phyloP scores from a whole-genome alignment of 2,888 invertebrate genomes.

The Epinotia ramella region DNA sequence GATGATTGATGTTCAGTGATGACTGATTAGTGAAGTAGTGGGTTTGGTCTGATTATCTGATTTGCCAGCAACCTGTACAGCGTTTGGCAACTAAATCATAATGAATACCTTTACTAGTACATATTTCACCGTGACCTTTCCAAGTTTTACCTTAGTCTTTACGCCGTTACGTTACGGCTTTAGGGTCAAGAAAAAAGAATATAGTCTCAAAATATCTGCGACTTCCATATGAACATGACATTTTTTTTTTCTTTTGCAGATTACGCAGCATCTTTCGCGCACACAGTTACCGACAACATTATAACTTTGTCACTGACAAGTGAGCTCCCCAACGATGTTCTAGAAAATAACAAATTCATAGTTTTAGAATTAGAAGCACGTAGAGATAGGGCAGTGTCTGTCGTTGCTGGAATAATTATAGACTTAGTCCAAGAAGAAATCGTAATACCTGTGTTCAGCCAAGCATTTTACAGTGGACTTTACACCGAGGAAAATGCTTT shows the following conservation, averaged over 20 bases:
- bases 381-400: slow-evolving; percentile 62
- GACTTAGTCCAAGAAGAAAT: slow-evolving; percentile 56
- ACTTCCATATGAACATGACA: no score
- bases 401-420: slow-evolving; percentile 59
- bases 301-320: slow-evolving; percentile 53
- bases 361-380: slow-evolving; percentile 66
- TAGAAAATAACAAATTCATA: slow-evolving; percentile 58
- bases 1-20: no score
- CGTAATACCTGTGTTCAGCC: slow-evolving; percentile 56
- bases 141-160: no score
- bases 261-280: slow-evolving; percentile 54
- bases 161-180: no score
- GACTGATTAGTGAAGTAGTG: no score
- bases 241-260: slow-evolving; percentile 56
- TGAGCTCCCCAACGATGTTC: slow-evolving; percentile 53
- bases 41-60: no score
- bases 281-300: slow-evolving; percentile 52
- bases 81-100: no score
- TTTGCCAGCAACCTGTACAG: no score
- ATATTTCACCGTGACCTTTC: no score
- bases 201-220: no score
- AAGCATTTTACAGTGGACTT: slow-evolving; percentile 61
- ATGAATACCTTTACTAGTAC: no score
- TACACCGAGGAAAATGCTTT: slow-evolving; percentile 55
- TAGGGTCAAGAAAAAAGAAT: no score